Base-by-base conservation (phyloP, 2,797 vertebrate species). In the Poeciliopsis presidionis region DNA sequence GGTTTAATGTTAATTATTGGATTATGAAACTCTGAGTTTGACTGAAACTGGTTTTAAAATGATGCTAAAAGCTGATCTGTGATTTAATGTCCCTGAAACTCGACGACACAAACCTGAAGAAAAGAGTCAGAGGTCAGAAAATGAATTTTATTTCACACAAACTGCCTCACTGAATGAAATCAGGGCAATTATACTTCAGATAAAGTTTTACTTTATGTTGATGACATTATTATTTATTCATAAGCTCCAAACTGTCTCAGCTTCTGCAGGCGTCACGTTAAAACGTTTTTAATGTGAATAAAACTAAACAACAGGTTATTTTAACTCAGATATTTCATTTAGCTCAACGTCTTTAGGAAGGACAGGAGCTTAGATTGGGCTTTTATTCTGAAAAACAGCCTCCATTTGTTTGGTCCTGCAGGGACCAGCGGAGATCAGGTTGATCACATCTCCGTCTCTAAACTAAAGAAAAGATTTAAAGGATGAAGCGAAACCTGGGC, bases 391-490 rank as follows among this genome's bases (percentile, higher is more conserved):
- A 16, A 33, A 61, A 33, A 61, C 11, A 61, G 57, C 28, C 57
- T 33, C 13, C 57, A 18, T 22, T 25, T 11, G 39, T 71, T 47
- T 71, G 70, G 70, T 47, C 70, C 70, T 33, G 18, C 14, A 46
- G 70, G 70, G n/a, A 28, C 22, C 25, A 9, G 51, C 4, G 25
- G 72, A 57, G 72, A 57, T 57, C 72, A 59, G 73, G 73, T 74
- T 28, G 13, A 16, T 53, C 22, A 30, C 18, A 2, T 36, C 71
- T 36, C 51, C 73, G 2, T 74, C 39, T 74, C 43, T 59, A 57
- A 57, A 51, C 43, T n/a, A 7, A 6, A 28, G 22, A 8, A 25
- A 22, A 25, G 28, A 22, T 72, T 57, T 74, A 14, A 20, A 41
- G 53, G 7, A 12, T 0, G 4, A 2, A 28, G 36, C 33, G 7